Percentiles rank a stretch among this genome's conserved stretches.
Evolutionary conservation across 2,113 vertebrate genomes (phyloP).

Genomic region (Murina feae): DNA sequence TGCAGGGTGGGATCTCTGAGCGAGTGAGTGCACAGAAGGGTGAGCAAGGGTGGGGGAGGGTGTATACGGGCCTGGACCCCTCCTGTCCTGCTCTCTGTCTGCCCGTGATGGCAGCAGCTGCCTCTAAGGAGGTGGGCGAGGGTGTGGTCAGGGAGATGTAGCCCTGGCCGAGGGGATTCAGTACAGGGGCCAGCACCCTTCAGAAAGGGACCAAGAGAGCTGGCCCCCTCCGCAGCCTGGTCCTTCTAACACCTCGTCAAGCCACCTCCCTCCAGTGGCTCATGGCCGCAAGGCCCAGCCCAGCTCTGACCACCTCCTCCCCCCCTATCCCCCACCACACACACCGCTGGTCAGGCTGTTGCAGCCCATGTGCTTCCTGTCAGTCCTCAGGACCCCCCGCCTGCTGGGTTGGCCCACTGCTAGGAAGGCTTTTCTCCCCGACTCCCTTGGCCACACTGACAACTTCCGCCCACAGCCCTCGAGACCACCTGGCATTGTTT

Average conservation of each 20-base stretch:
- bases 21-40: background rate
- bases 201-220: background rate
- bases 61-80: no score
- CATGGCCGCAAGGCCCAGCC: background rate
- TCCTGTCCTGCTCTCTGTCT: background rate
- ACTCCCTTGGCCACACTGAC: fast-evolving
- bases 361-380: background rate
- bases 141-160: background rate
- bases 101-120: fast-evolving
- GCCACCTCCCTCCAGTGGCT: background rate
- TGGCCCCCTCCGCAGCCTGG: fast-evolving
- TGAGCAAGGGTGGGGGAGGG: background rate
- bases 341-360: background rate
- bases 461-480: background rate
- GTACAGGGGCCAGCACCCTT: background rate
- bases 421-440: background rate
- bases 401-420: background rate
- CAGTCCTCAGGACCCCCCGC: background rate
- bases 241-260: no score
- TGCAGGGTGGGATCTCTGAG: fast-evolving
- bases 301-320: background rate
- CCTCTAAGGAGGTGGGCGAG: fast-evolving
- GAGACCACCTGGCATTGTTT: background rate
- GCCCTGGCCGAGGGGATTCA: background rate
- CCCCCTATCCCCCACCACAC: no score